phyloP scores from a whole-genome alignment of 2,113 vertebrate species.

The Rutilus rutilus region DNA sequence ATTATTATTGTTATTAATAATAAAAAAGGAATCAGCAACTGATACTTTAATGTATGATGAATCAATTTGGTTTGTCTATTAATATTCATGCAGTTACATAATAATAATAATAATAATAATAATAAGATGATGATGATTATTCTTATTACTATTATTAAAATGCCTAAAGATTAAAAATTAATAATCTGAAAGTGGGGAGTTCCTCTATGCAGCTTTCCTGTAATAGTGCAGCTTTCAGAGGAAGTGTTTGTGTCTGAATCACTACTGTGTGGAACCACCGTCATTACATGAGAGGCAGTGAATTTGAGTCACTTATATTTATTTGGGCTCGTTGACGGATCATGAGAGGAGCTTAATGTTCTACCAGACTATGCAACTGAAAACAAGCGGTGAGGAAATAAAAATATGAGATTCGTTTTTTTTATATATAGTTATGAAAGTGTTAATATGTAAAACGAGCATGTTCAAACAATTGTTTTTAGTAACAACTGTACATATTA shows the following conservation, averaged over 20 bases:
- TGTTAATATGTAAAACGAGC: neutral
- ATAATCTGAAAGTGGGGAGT: neutral
- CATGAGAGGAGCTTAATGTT: neutral
- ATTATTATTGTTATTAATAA: neutral
- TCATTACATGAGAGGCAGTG: neutral
- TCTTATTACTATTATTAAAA: neutral
- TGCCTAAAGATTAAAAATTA: neutral
- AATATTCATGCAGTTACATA: too few species aligned
- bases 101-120: too few species aligned
- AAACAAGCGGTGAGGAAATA: constrained; percentile 15
- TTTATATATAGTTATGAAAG: neutral
- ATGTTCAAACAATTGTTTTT: neutral
- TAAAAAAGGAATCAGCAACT: neutral
- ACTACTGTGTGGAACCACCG: neutral
- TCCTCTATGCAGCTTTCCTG: neutral
- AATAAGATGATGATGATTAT: neutral
- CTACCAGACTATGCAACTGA: constrained; percentile 4
- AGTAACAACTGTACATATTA: neutral
- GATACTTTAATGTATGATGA: neutral
- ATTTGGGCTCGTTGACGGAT: neutral
- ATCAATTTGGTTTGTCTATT: neutral
- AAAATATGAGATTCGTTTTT: too few species aligned
- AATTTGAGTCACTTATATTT: constrained; percentile 16
- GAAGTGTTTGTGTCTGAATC: constrained; percentile 5
- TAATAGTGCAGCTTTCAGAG: neutral